Percentiles rank a stretch among this genome's conserved stretches.
Conservation (phyloP, 2,888 invertebrate genomes). For the Agrotis exclamationis region DNA sequence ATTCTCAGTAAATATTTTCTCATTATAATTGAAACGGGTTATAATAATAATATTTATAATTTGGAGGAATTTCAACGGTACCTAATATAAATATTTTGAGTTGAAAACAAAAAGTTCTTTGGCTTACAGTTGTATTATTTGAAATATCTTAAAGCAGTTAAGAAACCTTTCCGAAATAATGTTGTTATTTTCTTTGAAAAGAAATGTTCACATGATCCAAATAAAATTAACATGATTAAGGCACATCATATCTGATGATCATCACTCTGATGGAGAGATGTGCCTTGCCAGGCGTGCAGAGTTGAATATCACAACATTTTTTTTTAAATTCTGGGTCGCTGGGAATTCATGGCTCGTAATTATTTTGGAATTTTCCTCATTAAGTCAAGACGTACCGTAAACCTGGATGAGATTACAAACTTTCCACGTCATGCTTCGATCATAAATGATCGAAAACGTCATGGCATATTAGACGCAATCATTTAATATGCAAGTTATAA, state of each 20-base stretch:
- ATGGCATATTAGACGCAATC: neutral
- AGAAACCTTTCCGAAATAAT: conserved; percentile 2
- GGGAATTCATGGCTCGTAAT: too few species aligned
- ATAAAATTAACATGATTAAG: too few species aligned
- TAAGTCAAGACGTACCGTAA: neutral
- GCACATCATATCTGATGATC: too few species aligned
- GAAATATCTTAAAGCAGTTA: neutral
- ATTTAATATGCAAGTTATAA: neutral
- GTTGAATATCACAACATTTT: too few species aligned
- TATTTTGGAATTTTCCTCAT: neutral
- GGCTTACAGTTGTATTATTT: conserved; percentile 11
- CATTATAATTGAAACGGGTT: conserved; percentile 46
- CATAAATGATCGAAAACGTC: too few species aligned
- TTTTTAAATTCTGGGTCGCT: too few species aligned
- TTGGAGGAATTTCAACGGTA: conserved; percentile 31
- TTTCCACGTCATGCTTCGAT: too few species aligned
- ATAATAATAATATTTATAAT: conserved; percentile 47
- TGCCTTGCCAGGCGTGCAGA: too few species aligned
- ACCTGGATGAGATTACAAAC: neutral
- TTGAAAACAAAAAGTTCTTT: conserved; percentile 50
- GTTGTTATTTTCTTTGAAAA: neutral
- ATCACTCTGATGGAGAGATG: too few species aligned
- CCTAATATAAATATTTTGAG: conserved; percentile 44
- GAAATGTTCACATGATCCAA: neutral
- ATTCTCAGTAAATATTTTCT: conserved; percentile 53